Evolutionary conservation across 2,113 vertebrate species (phyloP).

Genomic region (Chionodraco myersi): DNA sequence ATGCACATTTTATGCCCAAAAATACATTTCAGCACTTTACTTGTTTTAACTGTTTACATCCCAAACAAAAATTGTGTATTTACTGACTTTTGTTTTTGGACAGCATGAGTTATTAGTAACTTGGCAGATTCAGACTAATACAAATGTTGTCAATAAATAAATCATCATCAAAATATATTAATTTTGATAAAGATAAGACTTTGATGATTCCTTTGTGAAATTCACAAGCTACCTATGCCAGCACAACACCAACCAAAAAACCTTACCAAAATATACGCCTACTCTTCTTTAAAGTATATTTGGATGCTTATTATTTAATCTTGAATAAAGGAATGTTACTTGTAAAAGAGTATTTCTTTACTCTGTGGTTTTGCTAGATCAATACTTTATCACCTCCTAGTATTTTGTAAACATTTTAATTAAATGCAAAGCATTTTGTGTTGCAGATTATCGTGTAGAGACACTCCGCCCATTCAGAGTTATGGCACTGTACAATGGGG

Average conservation of each 20-base stretch:
- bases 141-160: not conserved
- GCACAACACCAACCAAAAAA: too few species aligned
- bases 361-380: too few species aligned
- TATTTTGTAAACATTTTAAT: not conserved
- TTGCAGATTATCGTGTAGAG: conserved; percentile 45
- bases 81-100: too few species aligned
- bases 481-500: conserved; percentile 77
- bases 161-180: not conserved
- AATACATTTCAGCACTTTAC: not conserved
- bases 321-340: too few species aligned
- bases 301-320: too few species aligned
- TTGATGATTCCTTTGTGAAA: too few species aligned
- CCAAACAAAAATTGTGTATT: not conserved
- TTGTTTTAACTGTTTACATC: not conserved
- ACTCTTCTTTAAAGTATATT: too few species aligned
- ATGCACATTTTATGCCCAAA: not conserved
- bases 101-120: not conserved
- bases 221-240: too few species aligned
- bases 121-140: not conserved
- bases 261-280: too few species aligned
- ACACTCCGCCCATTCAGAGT: conserved; percentile 73
- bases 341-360: too few species aligned
- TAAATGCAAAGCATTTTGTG: not conserved
- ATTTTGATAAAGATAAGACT: not conserved
- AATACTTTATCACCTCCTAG: too few species aligned